Conservation (phyloP, 2,888 invertebrate species). For the Rotaria sp. region DNA sequence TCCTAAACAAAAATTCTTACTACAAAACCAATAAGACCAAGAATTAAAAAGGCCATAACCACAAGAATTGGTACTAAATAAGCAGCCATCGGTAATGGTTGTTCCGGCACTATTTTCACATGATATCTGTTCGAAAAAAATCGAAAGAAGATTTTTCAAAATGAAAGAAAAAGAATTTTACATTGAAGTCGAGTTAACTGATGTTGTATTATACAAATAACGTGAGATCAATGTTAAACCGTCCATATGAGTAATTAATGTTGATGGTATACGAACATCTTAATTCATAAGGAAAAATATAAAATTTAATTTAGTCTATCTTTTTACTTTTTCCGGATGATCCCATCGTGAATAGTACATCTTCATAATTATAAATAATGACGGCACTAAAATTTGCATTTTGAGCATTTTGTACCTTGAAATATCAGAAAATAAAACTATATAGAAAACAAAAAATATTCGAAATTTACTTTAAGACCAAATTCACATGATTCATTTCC, state of each 20-base stretch:
- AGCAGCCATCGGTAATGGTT: not conserved
- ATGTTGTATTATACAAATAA: not conserved
- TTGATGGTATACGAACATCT: not conserved
- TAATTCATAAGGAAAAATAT: not conserved
- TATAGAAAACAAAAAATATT: too few relatives aligned
- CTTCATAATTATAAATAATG: slow-evolving; percentile 77
- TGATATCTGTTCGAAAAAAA: not conserved
- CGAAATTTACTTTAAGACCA: not conserved
- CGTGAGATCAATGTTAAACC: not conserved
- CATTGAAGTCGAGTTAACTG: not conserved
- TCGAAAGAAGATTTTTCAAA: not conserved
- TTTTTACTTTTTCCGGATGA: not conserved
- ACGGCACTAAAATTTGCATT: slow-evolving; percentile 71
- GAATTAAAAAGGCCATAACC: not conserved
- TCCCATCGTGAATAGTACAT: slow-evolving; percentile 52
- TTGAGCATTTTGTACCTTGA: slow-evolving; percentile 67
- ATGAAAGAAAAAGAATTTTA: not conserved
- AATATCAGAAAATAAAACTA: slow-evolving; percentile 13
- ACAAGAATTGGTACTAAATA: not conserved
- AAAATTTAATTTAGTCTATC: not conserved
- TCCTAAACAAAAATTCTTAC: slow-evolving; percentile 11
- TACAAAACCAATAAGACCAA: not conserved
- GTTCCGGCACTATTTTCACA: not conserved
- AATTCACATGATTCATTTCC: not conserved
- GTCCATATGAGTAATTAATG: not conserved